Percentiles rank a stretch among this genome's conserved stretches.
These are phyloP conservation scores for Pteruthius melanotis DNA, from an alignment of 2,113 vertebrate genomes.

Conservation along the genomic window DNA sequence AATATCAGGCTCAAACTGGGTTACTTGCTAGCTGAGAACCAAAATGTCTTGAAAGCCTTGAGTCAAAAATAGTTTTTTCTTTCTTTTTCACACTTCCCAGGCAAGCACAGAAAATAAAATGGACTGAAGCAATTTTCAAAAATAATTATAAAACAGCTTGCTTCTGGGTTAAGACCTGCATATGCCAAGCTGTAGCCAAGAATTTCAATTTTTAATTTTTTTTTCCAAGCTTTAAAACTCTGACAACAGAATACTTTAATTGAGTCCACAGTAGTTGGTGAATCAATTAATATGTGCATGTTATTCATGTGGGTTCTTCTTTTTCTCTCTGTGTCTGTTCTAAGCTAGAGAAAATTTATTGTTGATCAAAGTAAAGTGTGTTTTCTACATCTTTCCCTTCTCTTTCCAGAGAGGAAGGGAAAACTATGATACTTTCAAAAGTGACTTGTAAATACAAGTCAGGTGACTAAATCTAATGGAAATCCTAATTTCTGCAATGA, in stretches of 20 bases:
- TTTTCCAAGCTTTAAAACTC: slow-evolving; percentile 6
- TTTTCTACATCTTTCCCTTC: background rate
- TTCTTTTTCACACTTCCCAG: slow-evolving; percentile 58
- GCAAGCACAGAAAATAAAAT: slow-evolving; percentile 57
- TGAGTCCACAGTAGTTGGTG: background rate
- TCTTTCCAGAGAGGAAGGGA: background rate
- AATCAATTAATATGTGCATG: background rate
- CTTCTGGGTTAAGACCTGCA: slow-evolving; percentile 63
- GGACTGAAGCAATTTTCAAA: slow-evolving; percentile 60
- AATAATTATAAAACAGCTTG: slow-evolving; percentile 68
- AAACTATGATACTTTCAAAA: background rate
- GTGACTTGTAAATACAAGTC: background rate
- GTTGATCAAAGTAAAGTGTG: background rate
- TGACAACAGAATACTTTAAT: slow-evolving; percentile 41
- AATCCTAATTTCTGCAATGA: background rate
- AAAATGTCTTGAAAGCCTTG: slow-evolving; percentile 51
- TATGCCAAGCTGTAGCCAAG: slow-evolving; percentile 61
- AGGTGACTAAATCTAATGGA: background rate
- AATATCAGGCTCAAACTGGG: slow-evolving; percentile 49
- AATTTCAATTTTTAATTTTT: background rate
- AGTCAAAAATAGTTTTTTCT: slow-evolving; percentile 57
- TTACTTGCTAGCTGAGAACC: slow-evolving; percentile 33
- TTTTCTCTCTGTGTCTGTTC: background rate
- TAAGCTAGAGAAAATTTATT: background rate
- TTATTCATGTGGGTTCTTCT: background rate